Evolutionary conservation across 1,140 invertebrate species (phyloP).

Genomic region (Cylas formicarius): DNA sequence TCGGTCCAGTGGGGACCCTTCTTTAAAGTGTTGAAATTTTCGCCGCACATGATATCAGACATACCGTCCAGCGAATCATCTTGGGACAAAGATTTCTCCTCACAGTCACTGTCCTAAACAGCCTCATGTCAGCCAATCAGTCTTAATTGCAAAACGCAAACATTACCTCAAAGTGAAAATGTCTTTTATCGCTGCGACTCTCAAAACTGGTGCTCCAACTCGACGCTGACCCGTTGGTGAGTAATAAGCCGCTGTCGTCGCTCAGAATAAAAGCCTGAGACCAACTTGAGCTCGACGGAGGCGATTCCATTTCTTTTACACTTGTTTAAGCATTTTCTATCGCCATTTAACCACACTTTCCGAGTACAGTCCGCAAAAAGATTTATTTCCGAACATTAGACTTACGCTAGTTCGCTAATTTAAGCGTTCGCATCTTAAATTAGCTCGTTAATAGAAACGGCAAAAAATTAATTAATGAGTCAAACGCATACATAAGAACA

Average conservation of each 20-base stretch:
- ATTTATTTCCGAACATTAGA: too few relatives aligned
- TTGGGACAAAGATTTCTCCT: conserved; percentile 55
- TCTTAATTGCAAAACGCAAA: too few relatives aligned
- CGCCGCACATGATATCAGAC: conserved; percentile 62
- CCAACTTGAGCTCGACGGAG: conserved; percentile 52
- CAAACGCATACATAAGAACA: too few relatives aligned
- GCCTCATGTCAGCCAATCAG: too few relatives aligned
- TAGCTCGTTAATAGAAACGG: too few relatives aligned
- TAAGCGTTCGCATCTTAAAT: too few relatives aligned
- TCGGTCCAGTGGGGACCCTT: conserved; percentile 60
- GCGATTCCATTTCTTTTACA: conserved; percentile 54
- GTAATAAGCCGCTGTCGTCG: conserved; percentile 55
- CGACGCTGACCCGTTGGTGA: conserved; percentile 56
- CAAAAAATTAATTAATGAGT: too few relatives aligned
- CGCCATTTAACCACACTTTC: too few relatives aligned
- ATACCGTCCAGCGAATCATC: conserved; percentile 58
- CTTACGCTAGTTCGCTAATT: too few relatives aligned
- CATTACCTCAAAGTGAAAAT: conserved; percentile 51
- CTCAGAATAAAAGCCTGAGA: conserved; percentile 52
- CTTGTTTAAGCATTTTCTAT: too few relatives aligned
- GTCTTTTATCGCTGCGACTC: conserved; percentile 46
- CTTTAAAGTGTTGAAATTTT: conserved; percentile 74
- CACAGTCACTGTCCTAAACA: conserved; percentile 60
- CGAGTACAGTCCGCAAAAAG: too few relatives aligned
- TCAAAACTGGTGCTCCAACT: conserved; percentile 48